phyloP scores from a whole-genome alignment of 2,797 vertebrate species.

The Coluber constrictor region DNA sequence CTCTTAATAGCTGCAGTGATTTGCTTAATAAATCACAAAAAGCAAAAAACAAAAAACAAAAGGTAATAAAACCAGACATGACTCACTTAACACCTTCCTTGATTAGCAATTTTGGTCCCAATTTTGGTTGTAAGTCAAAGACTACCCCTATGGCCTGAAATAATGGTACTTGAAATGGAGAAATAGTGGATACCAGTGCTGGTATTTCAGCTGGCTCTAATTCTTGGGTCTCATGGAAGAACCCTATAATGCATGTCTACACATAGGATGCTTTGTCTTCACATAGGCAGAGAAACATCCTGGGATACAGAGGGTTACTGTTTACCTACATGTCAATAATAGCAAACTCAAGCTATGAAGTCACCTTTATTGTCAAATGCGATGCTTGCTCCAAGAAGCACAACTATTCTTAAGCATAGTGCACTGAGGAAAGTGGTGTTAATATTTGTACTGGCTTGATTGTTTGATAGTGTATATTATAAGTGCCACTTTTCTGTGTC shows the following conservation, averaged over 20 bases:
- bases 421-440: background rate
- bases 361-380: background rate
- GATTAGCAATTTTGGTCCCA: background rate
- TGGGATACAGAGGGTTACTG: background rate
- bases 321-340: background rate
- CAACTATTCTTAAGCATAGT: background rate
- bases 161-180: background rate
- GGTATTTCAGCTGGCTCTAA: background rate
- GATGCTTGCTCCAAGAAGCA: background rate
- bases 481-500: background rate
- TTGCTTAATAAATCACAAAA: background rate
- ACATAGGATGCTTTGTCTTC: background rate
- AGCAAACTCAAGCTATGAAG: background rate
- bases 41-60: background rate
- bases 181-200: background rate
- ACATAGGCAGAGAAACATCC: background rate
- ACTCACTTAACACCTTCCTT: background rate
- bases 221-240: background rate
- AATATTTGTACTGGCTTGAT: background rate
- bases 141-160: background rate
- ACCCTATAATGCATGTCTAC: background rate
- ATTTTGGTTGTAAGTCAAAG: background rate
- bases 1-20: background rate
- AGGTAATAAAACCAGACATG: background rate
- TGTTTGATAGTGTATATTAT: background rate